Evolutionary conservation across 2,888 invertebrate genomes (phyloP), one percentile per base, ranked within the genome.

Genomic region (Ceramica pisi): DNA sequence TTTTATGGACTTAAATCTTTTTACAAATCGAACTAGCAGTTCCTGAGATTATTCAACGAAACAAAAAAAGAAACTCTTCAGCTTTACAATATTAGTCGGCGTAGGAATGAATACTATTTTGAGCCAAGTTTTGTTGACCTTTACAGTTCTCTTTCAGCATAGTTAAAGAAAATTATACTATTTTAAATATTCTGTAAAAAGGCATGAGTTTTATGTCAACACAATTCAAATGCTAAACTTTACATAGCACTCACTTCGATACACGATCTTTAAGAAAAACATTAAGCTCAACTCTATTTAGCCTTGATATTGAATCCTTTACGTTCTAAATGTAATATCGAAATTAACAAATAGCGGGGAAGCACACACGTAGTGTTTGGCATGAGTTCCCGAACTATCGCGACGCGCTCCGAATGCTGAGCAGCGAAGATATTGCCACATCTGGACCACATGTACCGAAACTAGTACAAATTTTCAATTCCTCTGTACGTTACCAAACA

Each of bases 301-400:
- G 50, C 51, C 44, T 71, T 61, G 59, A 71, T 74, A 75, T 75
- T 68, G 51, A 59, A 78, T 75, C 41, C 61, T 16, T 21, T 64
- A 31, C 31, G 50, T 55, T 51, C 60, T 59, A 50, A 73, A 79
- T 68, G 53, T 76, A 76, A 76, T 80, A 70, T 65, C 35, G 71
- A 73, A 73, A 83, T 84, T 83, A 81, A 71, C 83, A 78, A 83
- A 80, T 80, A 69, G 56, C 61, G 48, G 21, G 56, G 38, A 31
- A 66, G 26, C 66, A 53, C 59, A 71, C 66, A 78, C 68, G 75
- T 70, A 56, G 65, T 67, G 71, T 76, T 80, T 79, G 80, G 62
- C 75, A 71, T 75, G 71, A 88, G 78, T 88, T 74, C 70, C 67
- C 64, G 63, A 85, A 85, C 86, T 83, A 82, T 80, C 74, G 66